Evolutionary conservation across 2,888 invertebrate species (phyloP).

Genomic region (Leptopilina drosophilae): DNA sequence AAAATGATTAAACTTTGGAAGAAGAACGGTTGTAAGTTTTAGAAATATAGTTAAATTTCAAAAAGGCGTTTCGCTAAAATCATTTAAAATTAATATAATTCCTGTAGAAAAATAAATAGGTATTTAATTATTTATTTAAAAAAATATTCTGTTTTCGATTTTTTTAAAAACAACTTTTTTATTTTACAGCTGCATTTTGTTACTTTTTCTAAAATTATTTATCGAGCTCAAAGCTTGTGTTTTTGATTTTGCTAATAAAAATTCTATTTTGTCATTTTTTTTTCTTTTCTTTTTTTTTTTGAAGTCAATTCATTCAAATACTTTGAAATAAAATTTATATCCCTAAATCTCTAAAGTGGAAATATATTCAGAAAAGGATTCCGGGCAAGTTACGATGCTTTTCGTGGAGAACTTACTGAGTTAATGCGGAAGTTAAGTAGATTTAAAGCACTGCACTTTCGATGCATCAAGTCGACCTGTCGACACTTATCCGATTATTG

Average conservation of each 20-base stretch:
- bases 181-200: no score
- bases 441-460: constrained; percentile 21
- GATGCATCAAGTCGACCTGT: constrained; percentile 27
- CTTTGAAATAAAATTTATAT: constrained; percentile 15
- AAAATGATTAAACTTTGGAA: no score
- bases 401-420: not conserved
- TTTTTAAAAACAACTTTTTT: no score
- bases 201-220: no score
- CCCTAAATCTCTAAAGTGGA: not conserved
- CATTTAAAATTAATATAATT: no score
- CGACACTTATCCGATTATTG: constrained; percentile 29
- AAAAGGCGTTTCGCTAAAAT: no score
- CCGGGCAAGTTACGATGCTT: constrained; percentile 16
- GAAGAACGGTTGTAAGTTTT: no score
- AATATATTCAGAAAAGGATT: constrained; percentile 17
- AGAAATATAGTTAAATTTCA: no score
- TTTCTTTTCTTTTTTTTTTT: not conserved
- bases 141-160: no score
- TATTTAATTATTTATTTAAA: no score
- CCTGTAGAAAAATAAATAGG: no score
- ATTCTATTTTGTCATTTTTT: not conserved
- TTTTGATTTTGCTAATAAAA: not conserved
- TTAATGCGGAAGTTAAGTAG: constrained; percentile 30
- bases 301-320: constrained; percentile 4
- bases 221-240: no score